phyloP scores from a whole-genome alignment of 2,113 vertebrate genomes.

The Pelmatolapia mariae region DNA sequence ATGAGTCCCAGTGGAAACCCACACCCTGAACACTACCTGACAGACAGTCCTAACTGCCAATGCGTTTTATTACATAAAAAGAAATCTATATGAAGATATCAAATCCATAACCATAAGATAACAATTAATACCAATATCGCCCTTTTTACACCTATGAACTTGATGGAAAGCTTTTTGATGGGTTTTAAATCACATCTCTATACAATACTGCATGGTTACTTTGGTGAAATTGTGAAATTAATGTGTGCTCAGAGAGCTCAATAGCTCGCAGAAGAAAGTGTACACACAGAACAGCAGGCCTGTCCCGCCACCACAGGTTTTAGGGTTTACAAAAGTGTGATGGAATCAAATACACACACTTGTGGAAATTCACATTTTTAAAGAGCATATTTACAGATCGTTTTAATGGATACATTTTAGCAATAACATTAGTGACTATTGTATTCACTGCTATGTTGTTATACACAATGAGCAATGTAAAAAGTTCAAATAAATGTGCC shows the following conservation, averaged over 20 bases:
- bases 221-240: not conserved
- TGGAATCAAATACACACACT: not conserved
- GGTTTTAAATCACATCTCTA: not conserved
- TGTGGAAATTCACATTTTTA: not conserved
- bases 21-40: conserved; percentile 1
- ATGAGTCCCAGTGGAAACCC: conserved; percentile 44
- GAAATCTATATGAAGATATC: not conserved
- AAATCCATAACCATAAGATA: not conserved
- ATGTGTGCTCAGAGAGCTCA: not conserved
- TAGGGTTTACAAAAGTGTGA: not conserved
- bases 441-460: not conserved
- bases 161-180: not conserved
- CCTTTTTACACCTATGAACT: not conserved
- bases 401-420: not conserved
- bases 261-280: not conserved
- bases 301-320: not conserved
- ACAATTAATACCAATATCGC: not conserved
- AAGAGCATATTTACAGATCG: not conserved
- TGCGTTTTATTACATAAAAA: not conserved
- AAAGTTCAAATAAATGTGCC: not conserved
- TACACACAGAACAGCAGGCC: not conserved
- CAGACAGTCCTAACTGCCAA: not conserved
- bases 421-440: not conserved
- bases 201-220: not conserved
- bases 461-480: not conserved